Evolutionary conservation across 2,888 invertebrate genomes (phyloP), one percentile per base, ranked within the genome.

Genomic region (Aphrophora alni): DNA sequence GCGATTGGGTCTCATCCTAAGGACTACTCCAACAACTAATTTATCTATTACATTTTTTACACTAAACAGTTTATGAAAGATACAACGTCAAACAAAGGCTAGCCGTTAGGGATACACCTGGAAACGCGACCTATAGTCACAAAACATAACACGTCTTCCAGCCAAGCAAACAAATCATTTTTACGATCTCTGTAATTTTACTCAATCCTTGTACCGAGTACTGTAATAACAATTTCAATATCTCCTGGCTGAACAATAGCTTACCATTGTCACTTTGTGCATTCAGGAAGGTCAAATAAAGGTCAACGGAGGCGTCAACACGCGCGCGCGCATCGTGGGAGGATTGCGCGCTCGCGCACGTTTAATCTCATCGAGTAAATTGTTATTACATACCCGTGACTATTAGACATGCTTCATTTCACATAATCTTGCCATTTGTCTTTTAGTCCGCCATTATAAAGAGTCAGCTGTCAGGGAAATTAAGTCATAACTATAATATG

Each of bases 261-360:
- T 33, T 33, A 44, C 21, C 59, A 59, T 21, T 59, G 59, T 21
- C 59, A 59, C 59, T 10, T 59, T 59, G 59, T 8, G n/a, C n/a
- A n/a, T n/a, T n/a, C n/a, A n/a, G n/a, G n/a, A n/a, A 5, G 59
- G 21, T 59, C n/a, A 59, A 4, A 10, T 21, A 21, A 59, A 59
- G 59, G 59, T 59, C 21, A 59, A 59, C 59, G 59, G 59, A 59
- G 59, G 59, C 59, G 59, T 59, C 59, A 59, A 59, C 59, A 59
- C 21, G 59, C 59, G 44, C 44, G 59, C 59, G 59, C 59, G 21
- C 21, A 8, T 59, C 59, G 59, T 59, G 59, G 59, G 59, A 59
- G 59, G 21, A 59, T 21, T 21, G 59, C 59, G 44, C 44, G 44
- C 44, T 44, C 8, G 44, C 44, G 5, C 59, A 59, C 59, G 59